Evolutionary conservation across 2,888 invertebrate genomes (phyloP), one percentile per base, ranked within the genome.

Genomic region (Proisotoma minuta): DNA sequence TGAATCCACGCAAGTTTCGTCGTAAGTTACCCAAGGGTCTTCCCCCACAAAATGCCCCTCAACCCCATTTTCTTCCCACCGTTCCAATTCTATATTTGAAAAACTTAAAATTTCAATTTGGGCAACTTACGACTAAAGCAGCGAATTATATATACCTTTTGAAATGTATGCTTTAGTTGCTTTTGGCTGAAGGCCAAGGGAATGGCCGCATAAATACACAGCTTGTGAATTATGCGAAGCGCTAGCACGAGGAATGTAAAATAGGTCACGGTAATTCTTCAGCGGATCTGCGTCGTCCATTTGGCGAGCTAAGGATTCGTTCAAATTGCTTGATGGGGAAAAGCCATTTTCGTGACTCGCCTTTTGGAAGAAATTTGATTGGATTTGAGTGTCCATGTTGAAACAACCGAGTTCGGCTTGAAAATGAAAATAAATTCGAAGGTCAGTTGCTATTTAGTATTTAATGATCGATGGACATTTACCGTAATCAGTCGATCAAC

Each of bases 181-280:
- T 68, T 79, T 80, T 3, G 83, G 81, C 76, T 80, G 79, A n/a
- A 83, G 76, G 10, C 83, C 83, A 1, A 83, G 76, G 0, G 82
- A 83, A 73, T 83, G 80, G 1, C 83, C 82, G 72, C 81, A 81
- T 47, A 83, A 76, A 73, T 84, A 83, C 22, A 83, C 77, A 67
- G 78, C 34, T n/a, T n/a, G n/a, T n/a, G n/a, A n/a, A n/a, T n/a
- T n/a, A n/a, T n/a, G n/a, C n/a, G n/a, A n/a, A n/a, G n/a, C n/a
- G n/a, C n/a, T n/a, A n/a, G n/a, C n/a, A n/a, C n/a, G n/a, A n/a
- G 34, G 34, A 34, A 34, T 34, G 15, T 10, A 34, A 34, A 34
- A 34, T 34, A 10, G 8, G 34, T 34, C 34, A 34, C 34, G 34
- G 34, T 10, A 34, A 10, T 15, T 15, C 34, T 15, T 8, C 34